A percentile compares a stretch with the other conserved stretches of the same genome.
Conservation (phyloP, 2,888 invertebrate genomes). For the Drosophila paranaensis region DNA sequence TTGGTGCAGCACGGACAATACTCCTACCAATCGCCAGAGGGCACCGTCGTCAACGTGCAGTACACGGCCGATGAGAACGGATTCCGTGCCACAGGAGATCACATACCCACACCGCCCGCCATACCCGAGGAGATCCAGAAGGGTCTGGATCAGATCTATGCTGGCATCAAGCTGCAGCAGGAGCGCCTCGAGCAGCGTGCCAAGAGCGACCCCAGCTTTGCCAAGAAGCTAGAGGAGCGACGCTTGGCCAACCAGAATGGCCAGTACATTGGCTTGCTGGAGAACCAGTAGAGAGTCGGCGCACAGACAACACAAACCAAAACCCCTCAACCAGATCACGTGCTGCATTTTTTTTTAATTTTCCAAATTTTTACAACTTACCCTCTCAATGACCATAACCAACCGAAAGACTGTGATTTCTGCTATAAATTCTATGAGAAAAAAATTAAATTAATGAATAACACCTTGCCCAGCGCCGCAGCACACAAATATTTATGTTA, state of each 20-base stretch:
- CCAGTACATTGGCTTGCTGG: slow-evolving; percentile 86
- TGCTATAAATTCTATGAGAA: slow-evolving; percentile 28
- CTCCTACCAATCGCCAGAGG: slow-evolving; percentile 92
- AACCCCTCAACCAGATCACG: slow-evolving; percentile 26
- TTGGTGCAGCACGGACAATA: slow-evolving; percentile 92
- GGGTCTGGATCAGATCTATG: slow-evolving; percentile 93
- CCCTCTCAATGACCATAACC: slow-evolving; percentile 10
- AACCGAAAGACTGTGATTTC: slow-evolving; percentile 65
- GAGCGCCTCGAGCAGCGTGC: slow-evolving; percentile 86
- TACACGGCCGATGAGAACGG: slow-evolving; percentile 94
- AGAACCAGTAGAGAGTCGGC: slow-evolving; percentile 67
- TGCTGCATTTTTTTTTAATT: slow-evolving; percentile 31
- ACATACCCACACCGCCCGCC: slow-evolving; percentile 93
- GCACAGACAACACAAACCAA: background rate
- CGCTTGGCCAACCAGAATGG: slow-evolving; percentile 87
- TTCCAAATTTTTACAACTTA: slow-evolving; percentile 29
- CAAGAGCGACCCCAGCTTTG: slow-evolving; percentile 84
- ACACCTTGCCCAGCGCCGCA: slow-evolving; percentile 19
- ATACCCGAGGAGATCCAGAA: slow-evolving; percentile 94
- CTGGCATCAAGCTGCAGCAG: slow-evolving; percentile 89
- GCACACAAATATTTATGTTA: slow-evolving; percentile 62
- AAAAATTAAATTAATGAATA: slow-evolving; percentile 16
- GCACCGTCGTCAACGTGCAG: slow-evolving; percentile 89
- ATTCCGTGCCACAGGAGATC: slow-evolving; percentile 92
- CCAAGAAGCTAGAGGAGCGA: slow-evolving; percentile 83